A percentile compares a stretch with the other conserved stretches of the same genome.
Conservation (phyloP, 1,140 invertebrate species). For the Xylocopa sonorina region DNA sequence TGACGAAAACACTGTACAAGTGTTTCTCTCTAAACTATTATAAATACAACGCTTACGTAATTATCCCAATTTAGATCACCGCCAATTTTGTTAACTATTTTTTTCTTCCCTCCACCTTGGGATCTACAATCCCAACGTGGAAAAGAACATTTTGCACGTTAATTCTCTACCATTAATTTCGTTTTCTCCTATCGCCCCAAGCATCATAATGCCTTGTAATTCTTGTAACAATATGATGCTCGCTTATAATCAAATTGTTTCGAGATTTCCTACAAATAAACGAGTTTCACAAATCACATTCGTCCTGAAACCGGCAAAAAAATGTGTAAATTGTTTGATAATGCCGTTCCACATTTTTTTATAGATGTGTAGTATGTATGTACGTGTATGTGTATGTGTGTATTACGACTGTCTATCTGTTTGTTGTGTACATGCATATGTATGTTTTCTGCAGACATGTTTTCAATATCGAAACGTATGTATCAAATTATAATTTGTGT, state of each 20-base stretch:
- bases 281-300: constrained; percentile 28
- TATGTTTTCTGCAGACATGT: constrained; percentile 15
- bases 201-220: constrained; percentile 34
- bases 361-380: too few relatives aligned
- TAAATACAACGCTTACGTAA: constrained; percentile 43
- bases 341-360: too few relatives aligned
- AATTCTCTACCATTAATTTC: constrained; percentile 13
- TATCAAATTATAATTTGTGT: constrained; percentile 52
- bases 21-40: constrained; percentile 33
- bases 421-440: constrained; percentile 2
- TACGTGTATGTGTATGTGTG: too few relatives aligned
- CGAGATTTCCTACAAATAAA: constrained; percentile 31
- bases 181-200: constrained; percentile 30
- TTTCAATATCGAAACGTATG: constrained; percentile 45
- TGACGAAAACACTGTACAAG: constrained; percentile 22
- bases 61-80: constrained; percentile 35
- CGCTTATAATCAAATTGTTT: constrained; percentile 21
- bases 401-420: too few relatives aligned
- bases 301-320: constrained; percentile 35
- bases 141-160: constrained; percentile 20
- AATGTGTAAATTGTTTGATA: constrained; percentile 43
- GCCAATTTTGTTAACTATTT: constrained; percentile 47
- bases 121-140: constrained; percentile 16
- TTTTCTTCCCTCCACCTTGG: constrained; percentile 12
- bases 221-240: constrained; percentile 35